Evolutionary conservation across 1,140 invertebrate genomes (phyloP), one percentile per base, ranked within the genome.

Genomic region (Stratiolaelaps scimitus): DNA sequence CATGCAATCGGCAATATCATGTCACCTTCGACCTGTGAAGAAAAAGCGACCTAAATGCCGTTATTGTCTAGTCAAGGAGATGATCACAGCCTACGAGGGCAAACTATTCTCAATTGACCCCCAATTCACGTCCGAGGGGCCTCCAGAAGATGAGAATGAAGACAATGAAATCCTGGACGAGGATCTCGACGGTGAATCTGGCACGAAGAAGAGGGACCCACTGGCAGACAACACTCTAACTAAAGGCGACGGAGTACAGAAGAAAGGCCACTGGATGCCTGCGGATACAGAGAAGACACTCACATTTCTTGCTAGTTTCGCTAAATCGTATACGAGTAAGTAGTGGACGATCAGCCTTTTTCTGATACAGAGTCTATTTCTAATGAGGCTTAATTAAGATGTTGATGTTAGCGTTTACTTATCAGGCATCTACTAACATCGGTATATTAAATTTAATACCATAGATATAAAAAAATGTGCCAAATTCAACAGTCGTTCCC

Each of bases 21-120:
- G 86, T 71, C 86, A 87, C 74, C 77, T 88, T 44, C 73, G 82
- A 53, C 79, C 76, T 15, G 77, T 70, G 43, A 74, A 72, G 30
- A 74, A 72, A 71, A 68, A 66, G 67, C 60, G 64, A 69, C 70
- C 48, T 68, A 78, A 75, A 29, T 78, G 77, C 69, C 68, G 71
- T 7, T 77, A 75, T 65, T 78, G 77, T 71, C 65, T 72, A 66
- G 69, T 72, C 30, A 69, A 76, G 65, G 70, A 75, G 34, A 53
- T 73, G 26, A 75, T 78, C 64, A 70, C 73, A 56, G 67, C 70
- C 17, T 78, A 76, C 70, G 77, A 78, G 69, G 69, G 71, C 17
- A 75, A 73, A 56, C 65, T 78, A 26, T 78, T 74, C 66, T 71
- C 70, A 5, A 73, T 77, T 70, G 68, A 67, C 46, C 67, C 65